These are phyloP conservation scores for Onychomys torridus DNA, from an alignment of 2,797 vertebrate genomes.

Conservation along the genomic window DNA sequence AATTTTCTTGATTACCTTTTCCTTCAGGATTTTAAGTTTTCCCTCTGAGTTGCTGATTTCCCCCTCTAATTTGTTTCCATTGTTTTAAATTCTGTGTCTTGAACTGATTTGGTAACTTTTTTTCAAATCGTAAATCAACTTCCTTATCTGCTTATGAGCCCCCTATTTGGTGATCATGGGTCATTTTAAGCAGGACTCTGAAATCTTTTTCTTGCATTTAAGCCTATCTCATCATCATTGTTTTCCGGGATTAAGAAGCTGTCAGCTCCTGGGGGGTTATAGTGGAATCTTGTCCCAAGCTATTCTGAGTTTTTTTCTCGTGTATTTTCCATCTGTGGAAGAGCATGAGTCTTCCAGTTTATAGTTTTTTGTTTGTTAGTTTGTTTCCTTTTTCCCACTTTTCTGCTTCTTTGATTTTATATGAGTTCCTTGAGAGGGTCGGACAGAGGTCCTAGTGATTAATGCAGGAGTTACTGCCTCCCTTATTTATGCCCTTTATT, in stretches of 20 bases:
- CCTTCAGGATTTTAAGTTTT: not conserved
- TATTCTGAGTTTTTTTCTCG: not conserved
- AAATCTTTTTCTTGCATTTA: not conserved
- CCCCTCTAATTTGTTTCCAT: no score
- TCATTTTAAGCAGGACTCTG: not conserved
- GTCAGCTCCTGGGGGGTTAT: no score
- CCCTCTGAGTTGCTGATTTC: no score
- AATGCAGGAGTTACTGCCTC: no score
- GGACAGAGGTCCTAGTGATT: not conserved
- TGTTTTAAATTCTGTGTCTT: not conserved
- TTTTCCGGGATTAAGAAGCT: not conserved
- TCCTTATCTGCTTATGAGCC: not conserved
- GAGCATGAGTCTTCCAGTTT: not conserved
- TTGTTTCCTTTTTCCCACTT: not conserved
- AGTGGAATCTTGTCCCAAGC: no score
- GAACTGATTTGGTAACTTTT: not conserved
- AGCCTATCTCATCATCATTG: not conserved
- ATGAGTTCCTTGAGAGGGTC: not conserved
- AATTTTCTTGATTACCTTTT: not conserved
- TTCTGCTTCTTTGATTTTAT: not conserved
- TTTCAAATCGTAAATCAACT: not conserved
- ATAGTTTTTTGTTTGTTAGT: no score
- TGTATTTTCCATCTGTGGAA: no score
- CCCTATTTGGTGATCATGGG: not conserved
- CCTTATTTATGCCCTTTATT: not conserved